These are phyloP conservation scores for Cyclura pinguis DNA, from an alignment of 2,797 vertebrate genomes.

Conservation along the genomic window DNA sequence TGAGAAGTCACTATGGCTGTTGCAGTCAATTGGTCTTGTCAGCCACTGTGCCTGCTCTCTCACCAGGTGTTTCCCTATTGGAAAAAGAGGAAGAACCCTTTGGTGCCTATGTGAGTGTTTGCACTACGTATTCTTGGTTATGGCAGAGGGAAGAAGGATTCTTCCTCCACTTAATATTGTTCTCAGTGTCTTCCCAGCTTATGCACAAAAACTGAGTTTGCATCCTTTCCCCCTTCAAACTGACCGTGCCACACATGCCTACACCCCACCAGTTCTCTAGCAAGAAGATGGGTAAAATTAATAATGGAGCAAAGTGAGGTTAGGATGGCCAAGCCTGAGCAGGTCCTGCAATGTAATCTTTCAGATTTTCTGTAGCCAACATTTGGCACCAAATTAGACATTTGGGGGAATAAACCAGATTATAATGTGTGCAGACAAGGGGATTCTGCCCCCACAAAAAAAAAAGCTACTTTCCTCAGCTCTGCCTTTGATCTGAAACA, in stretches of 20 bases:
- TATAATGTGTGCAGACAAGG: not conserved
- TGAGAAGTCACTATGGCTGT: not conserved
- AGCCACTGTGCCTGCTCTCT: no score
- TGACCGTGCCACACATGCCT: not conserved
- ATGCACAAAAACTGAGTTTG: not conserved
- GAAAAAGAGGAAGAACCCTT: not conserved
- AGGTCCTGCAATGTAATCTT: not conserved
- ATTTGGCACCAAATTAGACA: not conserved
- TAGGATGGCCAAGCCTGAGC: not conserved
- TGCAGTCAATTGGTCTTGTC: no score
- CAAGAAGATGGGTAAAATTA: no score
- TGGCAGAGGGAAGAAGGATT: not conserved
- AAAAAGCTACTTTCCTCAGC: not conserved
- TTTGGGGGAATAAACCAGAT: not conserved
- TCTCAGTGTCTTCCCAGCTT: not conserved
- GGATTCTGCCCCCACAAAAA: no score
- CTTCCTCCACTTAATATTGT: not conserved
- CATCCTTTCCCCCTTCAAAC: not conserved
- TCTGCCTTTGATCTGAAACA: not conserved
- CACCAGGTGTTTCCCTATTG: not conserved
- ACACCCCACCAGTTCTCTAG: no score
- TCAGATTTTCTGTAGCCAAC: not conserved
- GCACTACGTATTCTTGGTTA: no score
- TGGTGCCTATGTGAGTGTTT: no score
- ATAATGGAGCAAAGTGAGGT: no score